Conservation (phyloP, 2,113 vertebrate genomes). For the Ptychochromis oligacanthus region DNA sequence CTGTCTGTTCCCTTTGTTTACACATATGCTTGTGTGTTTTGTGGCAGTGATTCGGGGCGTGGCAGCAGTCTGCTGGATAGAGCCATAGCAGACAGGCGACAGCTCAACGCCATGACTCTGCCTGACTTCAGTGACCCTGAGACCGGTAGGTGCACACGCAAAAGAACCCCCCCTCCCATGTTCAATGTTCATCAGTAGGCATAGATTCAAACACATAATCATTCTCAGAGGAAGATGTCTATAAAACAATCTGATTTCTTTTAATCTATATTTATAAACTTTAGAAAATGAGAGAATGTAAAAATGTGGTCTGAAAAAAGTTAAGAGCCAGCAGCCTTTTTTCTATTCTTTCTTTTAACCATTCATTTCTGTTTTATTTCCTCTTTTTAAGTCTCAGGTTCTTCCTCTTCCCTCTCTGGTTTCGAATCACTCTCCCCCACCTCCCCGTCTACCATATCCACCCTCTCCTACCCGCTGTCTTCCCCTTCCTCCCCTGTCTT, state of each 20-base stretch:
- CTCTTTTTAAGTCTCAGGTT: slow-evolving; percentile 87
- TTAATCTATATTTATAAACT: not conserved
- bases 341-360: not conserved
- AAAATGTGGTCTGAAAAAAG: not conserved
- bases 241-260: not conserved
- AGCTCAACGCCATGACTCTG: slow-evolving; percentile 94
- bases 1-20: not conserved
- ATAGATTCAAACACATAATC: not conserved
- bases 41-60: slow-evolving; percentile 93
- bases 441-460: slow-evolving; percentile 83
- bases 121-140: slow-evolving; percentile 98
- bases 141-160: slow-evolving; percentile 84
- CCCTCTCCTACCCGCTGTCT: slow-evolving; percentile 80
- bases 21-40: slow-evolving; percentile 16
- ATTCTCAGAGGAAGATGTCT: not conserved
- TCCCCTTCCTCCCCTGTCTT: slow-evolving; percentile 79
- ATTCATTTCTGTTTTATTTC: slow-evolving; percentile 38
- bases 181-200: not conserved
- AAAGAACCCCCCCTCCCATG: not conserved
- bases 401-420: slow-evolving; percentile 90
- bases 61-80: slow-evolving; percentile 97
- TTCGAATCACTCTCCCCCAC: slow-evolving; percentile 87
- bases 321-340: not conserved
- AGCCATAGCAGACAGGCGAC: slow-evolving; percentile 93
- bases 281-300: not conserved